phyloP scores from a whole-genome alignment of 2,113 vertebrate species.

The Epinephelus cyanopodus region DNA sequence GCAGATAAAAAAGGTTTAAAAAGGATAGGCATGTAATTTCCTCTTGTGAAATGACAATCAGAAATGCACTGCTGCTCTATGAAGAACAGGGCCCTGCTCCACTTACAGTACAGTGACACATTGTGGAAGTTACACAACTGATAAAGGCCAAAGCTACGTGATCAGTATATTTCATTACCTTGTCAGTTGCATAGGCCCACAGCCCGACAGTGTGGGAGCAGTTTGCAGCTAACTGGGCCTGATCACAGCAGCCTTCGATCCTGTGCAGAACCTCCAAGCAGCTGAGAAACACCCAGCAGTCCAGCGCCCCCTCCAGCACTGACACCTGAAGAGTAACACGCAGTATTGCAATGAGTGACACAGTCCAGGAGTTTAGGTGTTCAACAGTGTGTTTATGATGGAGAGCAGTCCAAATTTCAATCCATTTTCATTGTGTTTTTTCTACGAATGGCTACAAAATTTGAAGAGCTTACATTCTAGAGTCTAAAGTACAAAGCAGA shows the following conservation, averaged over 20 bases:
- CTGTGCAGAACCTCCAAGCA: slow-evolving; percentile 97
- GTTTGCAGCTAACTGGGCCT: slow-evolving; percentile 92
- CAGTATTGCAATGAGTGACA: neutral
- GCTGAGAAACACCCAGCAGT: slow-evolving; percentile 99
- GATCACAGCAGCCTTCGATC: slow-evolving; percentile 96
- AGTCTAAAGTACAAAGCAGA: neutral
- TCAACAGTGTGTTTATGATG: neutral
- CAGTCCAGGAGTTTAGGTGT: neutral
- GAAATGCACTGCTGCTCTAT: neutral
- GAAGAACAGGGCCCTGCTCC: neutral
- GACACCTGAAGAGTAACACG: slow-evolving; percentile 85
- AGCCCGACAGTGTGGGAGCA: slow-evolving; percentile 94
- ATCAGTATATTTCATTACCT: slow-evolving; percentile 81
- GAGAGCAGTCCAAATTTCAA: neutral
- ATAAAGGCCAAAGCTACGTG: neutral
- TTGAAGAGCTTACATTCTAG: neutral
- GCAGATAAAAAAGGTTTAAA: too few species aligned
- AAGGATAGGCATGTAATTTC: neutral
- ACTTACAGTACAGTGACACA: neutral
- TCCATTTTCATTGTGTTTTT: neutral
- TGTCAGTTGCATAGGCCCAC: slow-evolving; percentile 97
- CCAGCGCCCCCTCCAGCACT: slow-evolving; percentile 92
- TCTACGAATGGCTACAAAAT: neutral
- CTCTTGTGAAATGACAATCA: neutral
- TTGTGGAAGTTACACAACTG: neutral